These are phyloP conservation scores for Microtus pennsylvanicus DNA, from an alignment of 2,113 vertebrate genomes.

Conservation along the genomic window DNA sequence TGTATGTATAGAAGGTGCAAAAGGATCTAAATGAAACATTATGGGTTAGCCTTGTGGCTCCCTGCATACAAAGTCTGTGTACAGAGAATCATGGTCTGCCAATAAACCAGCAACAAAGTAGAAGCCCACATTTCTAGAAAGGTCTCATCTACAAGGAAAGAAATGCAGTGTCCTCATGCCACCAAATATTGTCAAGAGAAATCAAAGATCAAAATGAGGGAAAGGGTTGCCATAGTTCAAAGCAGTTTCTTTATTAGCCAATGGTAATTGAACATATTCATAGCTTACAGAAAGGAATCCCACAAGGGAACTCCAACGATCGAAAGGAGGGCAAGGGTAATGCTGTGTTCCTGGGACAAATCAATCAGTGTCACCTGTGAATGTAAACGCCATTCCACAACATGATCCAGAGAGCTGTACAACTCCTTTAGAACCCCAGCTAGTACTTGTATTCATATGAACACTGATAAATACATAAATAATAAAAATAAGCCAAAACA, in stretches of 20 bases:
- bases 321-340: neutral
- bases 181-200: neutral
- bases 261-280: no score
- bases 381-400: neutral
- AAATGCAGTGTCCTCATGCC: neutral
- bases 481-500: neutral
- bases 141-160: neutral
- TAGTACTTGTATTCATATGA: neutral
- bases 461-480: neutral
- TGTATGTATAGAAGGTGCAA: neutral
- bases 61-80: neutral
- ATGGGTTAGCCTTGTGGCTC: neutral
- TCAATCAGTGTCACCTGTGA: neutral
- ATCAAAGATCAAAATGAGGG: neutral
- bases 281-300: no score
- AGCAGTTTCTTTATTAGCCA: no score
- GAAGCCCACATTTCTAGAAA: neutral
- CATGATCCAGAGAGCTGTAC: neutral
- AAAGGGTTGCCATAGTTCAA: no score
- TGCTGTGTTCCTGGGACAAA: neutral
- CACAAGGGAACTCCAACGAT: neutral
- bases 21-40: neutral
- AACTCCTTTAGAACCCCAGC: neutral
- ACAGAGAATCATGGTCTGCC: neutral
- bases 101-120: neutral